A percentile compares a stretch with the other conserved stretches of the same genome.
Evolutionary conservation across 2,888 invertebrate species (phyloP).

Genomic region (Argyresthia albistria): DNA sequence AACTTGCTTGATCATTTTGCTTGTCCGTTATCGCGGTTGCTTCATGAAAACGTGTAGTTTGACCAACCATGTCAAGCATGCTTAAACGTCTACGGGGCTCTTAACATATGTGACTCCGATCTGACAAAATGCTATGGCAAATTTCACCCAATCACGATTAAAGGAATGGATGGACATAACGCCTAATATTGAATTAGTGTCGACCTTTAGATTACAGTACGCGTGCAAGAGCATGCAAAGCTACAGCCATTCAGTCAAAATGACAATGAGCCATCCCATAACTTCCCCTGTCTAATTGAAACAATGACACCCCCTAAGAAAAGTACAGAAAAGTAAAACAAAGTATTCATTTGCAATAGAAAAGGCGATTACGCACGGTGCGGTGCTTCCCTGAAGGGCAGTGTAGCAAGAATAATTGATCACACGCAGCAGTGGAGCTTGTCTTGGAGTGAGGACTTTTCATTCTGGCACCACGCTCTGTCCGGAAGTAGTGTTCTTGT

Average conservation of each 20-base stretch:
- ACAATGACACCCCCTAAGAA: slow-evolving; percentile 4
- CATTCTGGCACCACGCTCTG: background rate
- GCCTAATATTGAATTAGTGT: no score
- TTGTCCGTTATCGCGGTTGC: no score
- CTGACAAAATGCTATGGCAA: no score
- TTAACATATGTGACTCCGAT: no score
- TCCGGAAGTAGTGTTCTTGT: background rate
- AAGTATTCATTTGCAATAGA: slow-evolving; percentile 6
- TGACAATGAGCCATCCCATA: slow-evolving; percentile 1
- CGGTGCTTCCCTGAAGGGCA: slow-evolving; percentile 6
- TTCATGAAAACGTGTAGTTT: no score
- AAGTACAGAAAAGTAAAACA: slow-evolving; percentile 2
- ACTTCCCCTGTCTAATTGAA: slow-evolving; percentile 2
- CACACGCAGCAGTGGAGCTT: slow-evolving; percentile 13
- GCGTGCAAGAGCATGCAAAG: no score
- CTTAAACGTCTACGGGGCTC: no score
- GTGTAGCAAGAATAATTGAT: slow-evolving; percentile 16
- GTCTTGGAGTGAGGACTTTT: background rate
- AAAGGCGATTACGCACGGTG: slow-evolving; percentile 10
- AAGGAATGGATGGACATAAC: no score
- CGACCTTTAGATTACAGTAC: no score
- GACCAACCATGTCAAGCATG: no score
- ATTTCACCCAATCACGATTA: no score
- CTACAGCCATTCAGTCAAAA: background rate
- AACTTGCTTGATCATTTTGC: no score